Evolutionary conservation across 2,113 vertebrate genomes (phyloP).

Genomic region (Gadus macrocephalus): DNA sequence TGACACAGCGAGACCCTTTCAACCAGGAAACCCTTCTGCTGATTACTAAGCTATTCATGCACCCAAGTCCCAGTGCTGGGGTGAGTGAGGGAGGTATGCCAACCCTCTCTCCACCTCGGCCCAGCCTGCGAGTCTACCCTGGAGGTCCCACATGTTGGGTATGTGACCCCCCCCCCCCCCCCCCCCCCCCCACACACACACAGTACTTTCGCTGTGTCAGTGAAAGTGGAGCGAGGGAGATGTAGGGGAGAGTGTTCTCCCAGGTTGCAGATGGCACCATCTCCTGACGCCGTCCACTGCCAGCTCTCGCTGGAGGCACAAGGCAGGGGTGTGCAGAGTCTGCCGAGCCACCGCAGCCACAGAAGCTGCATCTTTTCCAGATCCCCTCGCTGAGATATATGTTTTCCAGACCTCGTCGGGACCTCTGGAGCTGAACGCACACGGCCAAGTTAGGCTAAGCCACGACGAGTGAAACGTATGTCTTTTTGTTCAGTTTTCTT

Average conservation of each 20-base stretch:
- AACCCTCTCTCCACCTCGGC: not conserved
- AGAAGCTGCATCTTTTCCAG: conserved; percentile 30
- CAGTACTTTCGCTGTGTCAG: conserved; percentile 49
- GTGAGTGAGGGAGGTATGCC: not conserved
- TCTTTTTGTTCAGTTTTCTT: conserved; percentile 6
- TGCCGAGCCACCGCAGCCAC: conserved; percentile 40
- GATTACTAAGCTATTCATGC: conserved; percentile 4
- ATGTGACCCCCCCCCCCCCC: not conserved
- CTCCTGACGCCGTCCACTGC: conserved; percentile 60
- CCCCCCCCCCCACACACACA: not conserved
- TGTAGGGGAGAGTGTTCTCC: conserved; percentile 32
- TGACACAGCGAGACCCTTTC: conserved; percentile 21
- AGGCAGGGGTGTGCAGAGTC: conserved; percentile 44
- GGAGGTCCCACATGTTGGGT: conserved; percentile 27
- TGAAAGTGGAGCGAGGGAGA: conserved; percentile 55
- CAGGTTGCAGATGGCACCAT: conserved; percentile 42
- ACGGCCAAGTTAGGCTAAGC: conserved; percentile 42
- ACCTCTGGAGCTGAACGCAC: conserved; percentile 30
- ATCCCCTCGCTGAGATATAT: conserved; percentile 50
- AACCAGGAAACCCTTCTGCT: conserved; percentile 14
- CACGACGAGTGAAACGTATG: not conserved
- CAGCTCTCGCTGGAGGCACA: conserved; percentile 50
- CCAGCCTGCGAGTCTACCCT: conserved; percentile 11
- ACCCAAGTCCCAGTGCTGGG: conserved; percentile 8
- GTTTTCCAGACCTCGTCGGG: conserved; percentile 61